These are phyloP conservation scores for Plagiodera versicolora DNA, from an alignment of 2,888 invertebrate species.

Conservation along the genomic window DNA sequence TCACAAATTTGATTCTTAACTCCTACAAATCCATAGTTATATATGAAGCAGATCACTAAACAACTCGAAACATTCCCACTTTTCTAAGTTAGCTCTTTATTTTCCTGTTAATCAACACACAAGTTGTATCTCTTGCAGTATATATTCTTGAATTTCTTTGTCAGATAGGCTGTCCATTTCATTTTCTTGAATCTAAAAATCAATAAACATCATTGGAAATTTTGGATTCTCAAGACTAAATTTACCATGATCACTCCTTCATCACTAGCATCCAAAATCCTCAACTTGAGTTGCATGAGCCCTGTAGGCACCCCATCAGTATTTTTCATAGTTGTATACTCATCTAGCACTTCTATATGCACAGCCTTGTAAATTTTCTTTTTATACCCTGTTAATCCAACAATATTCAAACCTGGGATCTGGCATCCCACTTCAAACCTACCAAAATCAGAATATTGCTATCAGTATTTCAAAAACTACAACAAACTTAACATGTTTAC, in stretches of 20 bases:
- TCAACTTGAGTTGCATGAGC: conserved; percentile 53
- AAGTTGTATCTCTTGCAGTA: conserved; percentile 46
- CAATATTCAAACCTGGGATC: conserved; percentile 50
- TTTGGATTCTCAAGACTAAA: too few relatives aligned
- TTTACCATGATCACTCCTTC: conserved; percentile 52
- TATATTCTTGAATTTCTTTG: conserved; percentile 40
- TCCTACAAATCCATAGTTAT: too few relatives aligned
- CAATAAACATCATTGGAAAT: neutral
- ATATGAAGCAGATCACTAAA: too few relatives aligned
- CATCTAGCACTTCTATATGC: conserved; percentile 55
- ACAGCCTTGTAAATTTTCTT: conserved; percentile 47
- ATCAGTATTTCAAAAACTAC: too few relatives aligned
- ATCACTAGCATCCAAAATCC: conserved; percentile 50
- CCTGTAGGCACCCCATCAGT: conserved; percentile 48
- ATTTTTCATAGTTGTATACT: conserved; percentile 50
- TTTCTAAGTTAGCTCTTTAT: too few relatives aligned
- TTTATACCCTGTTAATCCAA: conserved; percentile 50
- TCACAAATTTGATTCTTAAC: neutral
- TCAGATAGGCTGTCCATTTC: conserved; percentile 42
- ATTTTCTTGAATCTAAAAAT: conserved; percentile 33
- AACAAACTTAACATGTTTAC: neutral
- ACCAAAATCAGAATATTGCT: too few relatives aligned
- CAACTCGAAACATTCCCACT: too few relatives aligned
- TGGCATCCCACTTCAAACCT: conserved; percentile 42
- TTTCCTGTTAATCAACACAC: conserved; percentile 34